Evolutionary conservation across 2,888 invertebrate species (phyloP).

Genomic region (Brenthis hecate): DNA sequence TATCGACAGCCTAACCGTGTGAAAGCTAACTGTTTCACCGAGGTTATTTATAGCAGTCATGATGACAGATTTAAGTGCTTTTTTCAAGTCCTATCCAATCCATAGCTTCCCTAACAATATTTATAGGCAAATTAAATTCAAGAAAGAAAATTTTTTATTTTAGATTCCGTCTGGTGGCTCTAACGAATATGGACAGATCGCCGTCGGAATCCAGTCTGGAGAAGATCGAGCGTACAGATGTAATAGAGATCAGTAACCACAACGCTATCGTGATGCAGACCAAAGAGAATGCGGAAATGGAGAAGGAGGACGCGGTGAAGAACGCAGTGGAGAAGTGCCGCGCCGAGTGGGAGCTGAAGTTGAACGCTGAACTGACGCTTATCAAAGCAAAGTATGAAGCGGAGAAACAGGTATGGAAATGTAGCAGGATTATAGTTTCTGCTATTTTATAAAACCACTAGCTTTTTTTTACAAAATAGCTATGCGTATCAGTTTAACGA

Average conservation of each 20-base stretch:
- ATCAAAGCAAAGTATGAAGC: constrained; percentile 74
- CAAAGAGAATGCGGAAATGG: constrained; percentile 85
- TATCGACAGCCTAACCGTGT: no score
- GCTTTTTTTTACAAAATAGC: no score
- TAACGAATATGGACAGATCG: constrained; percentile 87
- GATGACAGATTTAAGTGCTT: no score
- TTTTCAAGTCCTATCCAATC: no score
- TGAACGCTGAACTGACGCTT: constrained; percentile 53
- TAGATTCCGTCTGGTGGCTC: constrained; percentile 88
- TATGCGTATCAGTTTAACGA: no score
- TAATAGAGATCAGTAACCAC: constrained; percentile 84
- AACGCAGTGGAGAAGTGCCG: constrained; percentile 81
- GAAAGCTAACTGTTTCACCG: no score
- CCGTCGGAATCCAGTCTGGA: constrained; percentile 91
- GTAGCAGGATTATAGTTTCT: neutral
- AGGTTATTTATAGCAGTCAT: no score
- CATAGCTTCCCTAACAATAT: no score
- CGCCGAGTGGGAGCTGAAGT: constrained; percentile 81
- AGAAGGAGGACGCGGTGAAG: constrained; percentile 80
- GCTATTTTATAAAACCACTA: neutral
- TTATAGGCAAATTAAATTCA: neutral
- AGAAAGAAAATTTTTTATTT: neutral
- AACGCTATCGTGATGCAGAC: constrained; percentile 86
- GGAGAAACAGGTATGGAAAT: constrained; percentile 75
- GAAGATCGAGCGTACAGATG: constrained; percentile 86